Base-by-base conservation (phyloP, 2,797 vertebrate species). In the Parotocinclus haroldoi region DNA sequence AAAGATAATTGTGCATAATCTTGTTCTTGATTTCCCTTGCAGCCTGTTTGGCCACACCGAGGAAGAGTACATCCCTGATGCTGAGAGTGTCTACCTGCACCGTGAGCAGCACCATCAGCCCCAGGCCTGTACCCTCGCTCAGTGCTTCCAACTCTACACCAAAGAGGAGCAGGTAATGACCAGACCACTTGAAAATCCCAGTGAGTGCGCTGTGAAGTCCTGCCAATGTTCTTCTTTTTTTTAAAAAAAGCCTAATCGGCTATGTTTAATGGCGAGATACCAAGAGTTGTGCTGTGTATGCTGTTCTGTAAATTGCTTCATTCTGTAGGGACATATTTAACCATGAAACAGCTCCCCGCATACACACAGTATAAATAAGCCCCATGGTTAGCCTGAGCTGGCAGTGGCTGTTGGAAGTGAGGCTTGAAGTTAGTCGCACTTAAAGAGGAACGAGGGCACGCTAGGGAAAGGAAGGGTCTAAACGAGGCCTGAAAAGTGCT, bases 121-220 rank as follows among this genome's bases (percentile, higher is more conserved):
- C 7, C 97, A 98, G 82, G 93, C 89, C 74, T 99, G 96, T 91
- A 96, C 92, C 73, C 92, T 99, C 14, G 92, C 96, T 73, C 96
- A 99, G 87, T 99, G 97, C 85, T 96, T 99, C 80, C 96, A 98
- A 79, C 94, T 99, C 54, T 99, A 99, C 91, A 99, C 97, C 80
- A 98, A 99, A 91, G 96, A 98, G 87, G 96, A 99, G 63, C 94
- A 97, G 94, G 96, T 98, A 83, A 79, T n/a, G 39, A 46, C 13
- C n/a, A 17, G 46, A 12, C 16, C 36, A 5, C 37, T 36, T 27
- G 6, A 5, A 40, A 7, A 7, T 12, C 13, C 27, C 7, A 8
- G 10, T 37, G 16, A 56, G 27, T 27, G 27, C 5, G 27, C 5
- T 2, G 27, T 27, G 5, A 36, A 27, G 42, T 11, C 12, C 17